phyloP scores from a whole-genome alignment of 2,113 vertebrate species.

The Tichodroma muraria region DNA sequence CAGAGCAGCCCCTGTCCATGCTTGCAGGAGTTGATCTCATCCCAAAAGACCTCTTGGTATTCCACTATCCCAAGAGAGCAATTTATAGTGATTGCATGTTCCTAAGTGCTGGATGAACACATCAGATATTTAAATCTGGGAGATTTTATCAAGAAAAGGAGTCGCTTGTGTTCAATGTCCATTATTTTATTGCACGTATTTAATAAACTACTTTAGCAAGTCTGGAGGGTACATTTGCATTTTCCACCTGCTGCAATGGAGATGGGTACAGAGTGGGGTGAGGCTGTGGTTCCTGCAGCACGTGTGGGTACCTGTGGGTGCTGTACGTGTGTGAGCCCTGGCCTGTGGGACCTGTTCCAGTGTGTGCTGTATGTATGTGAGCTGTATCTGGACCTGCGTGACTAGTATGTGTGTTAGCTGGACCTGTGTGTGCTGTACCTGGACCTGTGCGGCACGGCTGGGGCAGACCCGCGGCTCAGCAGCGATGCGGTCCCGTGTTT shows the following conservation, averaged over 20 bases:
- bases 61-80: not conserved
- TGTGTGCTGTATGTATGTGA: not conserved
- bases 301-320: no score
- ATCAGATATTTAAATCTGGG: not conserved
- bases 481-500: not conserved
- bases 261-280: rapidly evolving
- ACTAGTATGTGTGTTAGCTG: no score
- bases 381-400: no score
- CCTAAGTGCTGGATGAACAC: not conserved
- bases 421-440: not conserved
- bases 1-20: not conserved
- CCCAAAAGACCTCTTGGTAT: not conserved
- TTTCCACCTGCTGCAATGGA: not conserved
- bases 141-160: not conserved
- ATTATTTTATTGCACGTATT: not conserved
- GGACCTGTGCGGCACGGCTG: not conserved
- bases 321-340: not conserved
- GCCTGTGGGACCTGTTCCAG: not conserved
- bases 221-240: rapidly evolving
- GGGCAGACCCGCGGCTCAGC: not conserved
- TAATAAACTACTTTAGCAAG: not conserved
- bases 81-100: rapidly evolving
- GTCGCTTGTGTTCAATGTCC: no score
- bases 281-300: not conserved
- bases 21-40: rapidly evolving